Evolutionary conservation across 30 jellyfish, hydroid and myxozoan genomes (phyloP), one percentile per base, ranked within the genome.

Genomic region (Hydractinia symbiolongicarpus): DNA sequence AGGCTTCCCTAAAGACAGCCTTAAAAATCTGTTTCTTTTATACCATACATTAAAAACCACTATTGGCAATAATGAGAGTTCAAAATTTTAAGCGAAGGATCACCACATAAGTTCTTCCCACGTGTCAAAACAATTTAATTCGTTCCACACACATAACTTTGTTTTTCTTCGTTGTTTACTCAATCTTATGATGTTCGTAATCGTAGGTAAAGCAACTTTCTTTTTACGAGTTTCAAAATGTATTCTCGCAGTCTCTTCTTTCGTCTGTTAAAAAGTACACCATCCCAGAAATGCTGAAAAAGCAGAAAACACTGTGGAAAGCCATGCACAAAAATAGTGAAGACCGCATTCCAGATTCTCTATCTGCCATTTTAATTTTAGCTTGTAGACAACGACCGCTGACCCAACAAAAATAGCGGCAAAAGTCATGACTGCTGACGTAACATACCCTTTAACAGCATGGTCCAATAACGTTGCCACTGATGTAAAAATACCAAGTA

Each of bases 301-400:
- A 8, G 40, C 74, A 8, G 74, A 64, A 4, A 64, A 64, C 17
- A 64, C 19, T 8, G 74, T 6, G 19, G 74, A 44, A 44, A 64
- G 74, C 74, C 74, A 64, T 13, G 74, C 74, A 13, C 40, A 64
- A 64, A 64, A 64, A 51, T 64, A 64, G 40, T 51, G 19, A 13
- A 64, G 19, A 64, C 74, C 74, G 6, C 74, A 64, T 13, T 64
- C 17, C 74, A n/a, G 19, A 13, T 64, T 7, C 2, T 30, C 44
- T 30, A 30, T 30, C 16, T n/a, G 4, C 74, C 74, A 64, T n/a
- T 64, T 13, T n/a, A 6, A 64, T 64, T 64, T 64, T 51, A n/a
- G 17, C 1, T 64, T 64, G 17, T 64, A 64, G 1, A 9, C 40
- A 6, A 64, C 40, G 16, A 64, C 17, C 7, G 40, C 74, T 7